Conservation (phyloP, 2,888 invertebrate species). For the Heliothis peltigera region DNA sequence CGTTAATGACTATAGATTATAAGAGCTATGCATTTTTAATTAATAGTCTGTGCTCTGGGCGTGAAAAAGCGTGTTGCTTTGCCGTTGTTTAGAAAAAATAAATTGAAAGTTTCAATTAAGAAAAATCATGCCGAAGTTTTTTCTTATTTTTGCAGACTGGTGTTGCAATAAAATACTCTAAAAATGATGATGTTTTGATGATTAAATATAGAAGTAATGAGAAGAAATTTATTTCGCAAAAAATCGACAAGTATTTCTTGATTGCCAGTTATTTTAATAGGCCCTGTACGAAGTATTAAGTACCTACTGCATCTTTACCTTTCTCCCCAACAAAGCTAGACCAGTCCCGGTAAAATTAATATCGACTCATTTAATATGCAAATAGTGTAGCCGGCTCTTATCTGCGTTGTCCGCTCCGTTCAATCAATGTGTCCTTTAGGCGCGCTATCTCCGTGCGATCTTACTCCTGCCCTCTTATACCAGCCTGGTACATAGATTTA, state of each 20-base stretch:
- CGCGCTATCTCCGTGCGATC: conserved; percentile 81
- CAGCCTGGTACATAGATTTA: conserved; percentile 82
- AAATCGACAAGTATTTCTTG: conserved; percentile 23
- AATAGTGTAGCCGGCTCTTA: conserved; percentile 82
- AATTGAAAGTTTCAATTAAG: conserved; percentile 43
- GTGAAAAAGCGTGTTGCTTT: conserved; percentile 47
- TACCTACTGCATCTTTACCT: conserved; percentile 53
- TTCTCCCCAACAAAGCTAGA: conserved; percentile 63
- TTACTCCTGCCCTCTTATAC: conserved; percentile 75
- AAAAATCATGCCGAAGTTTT: conserved; percentile 7
- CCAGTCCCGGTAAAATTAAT: conserved; percentile 82
- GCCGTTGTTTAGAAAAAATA: conserved; percentile 33
- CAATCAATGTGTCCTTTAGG: conserved; percentile 88
- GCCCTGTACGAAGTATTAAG: conserved; percentile 44
- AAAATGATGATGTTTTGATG: background rate
- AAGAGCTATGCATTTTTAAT: conserved; percentile 63
- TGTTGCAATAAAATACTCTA: background rate
- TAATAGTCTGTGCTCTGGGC: conserved; percentile 55
- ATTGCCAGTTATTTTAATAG: conserved; percentile 57
- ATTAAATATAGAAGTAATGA: background rate
- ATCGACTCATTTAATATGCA: conserved; percentile 88
- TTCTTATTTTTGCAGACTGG: conserved; percentile 16
- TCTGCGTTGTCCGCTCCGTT: conserved; percentile 86
- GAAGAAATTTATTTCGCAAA: conserved; percentile 4
- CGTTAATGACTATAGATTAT: conserved; percentile 61